phyloP scores from a whole-genome alignment of 2,113 vertebrate genomes.

The Melanotaenia duboulayi region DNA sequence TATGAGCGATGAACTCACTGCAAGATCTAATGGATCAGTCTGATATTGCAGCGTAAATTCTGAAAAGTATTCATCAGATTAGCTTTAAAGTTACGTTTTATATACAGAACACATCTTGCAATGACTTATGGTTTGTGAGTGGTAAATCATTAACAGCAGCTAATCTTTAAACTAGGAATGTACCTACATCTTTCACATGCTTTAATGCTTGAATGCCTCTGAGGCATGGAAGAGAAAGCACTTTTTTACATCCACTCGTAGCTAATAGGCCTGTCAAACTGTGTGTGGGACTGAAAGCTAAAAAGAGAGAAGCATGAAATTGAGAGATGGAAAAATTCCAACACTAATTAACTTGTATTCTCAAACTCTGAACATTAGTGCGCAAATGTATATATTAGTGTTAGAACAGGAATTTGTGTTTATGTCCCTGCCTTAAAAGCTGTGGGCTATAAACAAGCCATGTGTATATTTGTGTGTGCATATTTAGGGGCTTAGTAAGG shows the following conservation, averaged over 20 bases:
- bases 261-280: constrained; percentile 64
- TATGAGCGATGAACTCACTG: too few species aligned
- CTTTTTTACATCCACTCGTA: constrained; percentile 25
- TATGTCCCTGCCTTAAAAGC: constrained; percentile 15
- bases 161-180: constrained; percentile 22
- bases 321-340: constrained; percentile 3
- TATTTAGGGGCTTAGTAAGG: not conserved
- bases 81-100: not conserved
- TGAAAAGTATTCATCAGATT: constrained; percentile 1
- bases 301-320: constrained; percentile 1
- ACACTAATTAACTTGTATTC: constrained; percentile 23
- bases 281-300: constrained; percentile 49
- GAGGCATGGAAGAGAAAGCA: constrained; percentile 41
- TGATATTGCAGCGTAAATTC: too few species aligned
- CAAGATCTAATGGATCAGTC: too few species aligned
- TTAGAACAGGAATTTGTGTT: constrained; percentile 3
- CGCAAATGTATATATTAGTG: not conserved
- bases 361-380: not conserved
- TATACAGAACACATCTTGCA: not conserved
- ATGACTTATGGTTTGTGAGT: not conserved
- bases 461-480: constrained; percentile 13
- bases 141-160: constrained; percentile 27
- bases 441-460: constrained; percentile 28
- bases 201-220: constrained; percentile 34
- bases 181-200: constrained; percentile 21